Evolutionary conservation across 2,888 invertebrate genomes (phyloP), one percentile per base, ranked within the genome.

Genomic region (Himalopsyche japonica): DNA sequence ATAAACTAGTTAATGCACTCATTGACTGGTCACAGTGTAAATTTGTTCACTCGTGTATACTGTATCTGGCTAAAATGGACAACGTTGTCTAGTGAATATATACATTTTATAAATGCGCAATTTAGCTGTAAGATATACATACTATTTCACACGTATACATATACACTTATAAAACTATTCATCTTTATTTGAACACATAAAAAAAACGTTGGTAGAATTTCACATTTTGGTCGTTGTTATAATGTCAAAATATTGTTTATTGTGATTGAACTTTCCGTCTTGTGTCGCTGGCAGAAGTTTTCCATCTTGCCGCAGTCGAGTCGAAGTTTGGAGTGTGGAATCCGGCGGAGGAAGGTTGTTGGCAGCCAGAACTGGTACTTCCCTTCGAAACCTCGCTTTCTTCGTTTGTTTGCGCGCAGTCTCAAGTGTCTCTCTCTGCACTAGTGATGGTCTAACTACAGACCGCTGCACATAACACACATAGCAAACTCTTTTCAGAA

Each of bases 381-480:
- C 79, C 6, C n/a, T 20, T 47, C 47, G 27, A 37, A 48, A 43
- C 47, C 15, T 37, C 47, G 79, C 47, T 79, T 79, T 47, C 79
- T 79, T 47, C 47, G 79, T 48, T 47, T 79, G 79, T 79, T 79
- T 79, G 79, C 79, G 47, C 24, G 47, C 47, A 47, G 79, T 79
- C 79, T 79, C 79, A 43, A 79, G 79, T 48, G 79, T 18, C 18
- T 77, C 24, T 37, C 24, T 37, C 27, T 43, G 70, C 70, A 15
- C 27, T 24, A 15, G 10, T 27, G 30, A 70, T 30, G 30, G 70
- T 70, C 30, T 70, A 70, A 27, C 30, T 70, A 27, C 70, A 27
- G 24, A 10, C 20, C 20, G 57, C 20, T 57, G 57, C 24, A n/a
- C 2, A 37, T 37, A 7, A 5, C n/a, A 49, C 49, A 49, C 57